Conservation (phyloP, 2,888 invertebrate genomes). For the Cancer borealis region DNA sequence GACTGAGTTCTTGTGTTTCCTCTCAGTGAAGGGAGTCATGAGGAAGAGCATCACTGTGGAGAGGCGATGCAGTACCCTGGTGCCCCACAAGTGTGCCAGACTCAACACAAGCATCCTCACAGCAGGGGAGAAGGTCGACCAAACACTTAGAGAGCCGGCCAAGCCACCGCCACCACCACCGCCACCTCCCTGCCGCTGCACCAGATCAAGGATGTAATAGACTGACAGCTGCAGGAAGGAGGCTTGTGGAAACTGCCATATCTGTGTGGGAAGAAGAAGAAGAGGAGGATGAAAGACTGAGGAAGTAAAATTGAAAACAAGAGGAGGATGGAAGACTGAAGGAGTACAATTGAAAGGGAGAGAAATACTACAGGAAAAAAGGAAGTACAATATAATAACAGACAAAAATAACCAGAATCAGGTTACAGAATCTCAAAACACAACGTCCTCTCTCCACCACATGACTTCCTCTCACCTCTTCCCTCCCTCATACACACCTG, state of each 20-base stretch:
- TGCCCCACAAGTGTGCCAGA: slow-evolving; percentile 63
- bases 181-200: slow-evolving; percentile 11
- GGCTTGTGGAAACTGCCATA: slow-evolving; percentile 73
- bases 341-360: no score
- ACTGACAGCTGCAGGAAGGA: slow-evolving; percentile 68
- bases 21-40: slow-evolving; percentile 66
- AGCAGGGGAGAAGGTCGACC: slow-evolving; percentile 63
- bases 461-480: neutral
- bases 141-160: neutral
- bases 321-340: neutral
- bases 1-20: slow-evolving; percentile 65
- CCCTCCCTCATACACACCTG: slow-evolving; percentile 18
- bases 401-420: no score
- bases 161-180: neutral
- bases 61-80: slow-evolving; percentile 56
- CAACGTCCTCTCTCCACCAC: neutral
- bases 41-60: slow-evolving; percentile 63
- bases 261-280: slow-evolving; percentile 45
- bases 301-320: neutral
- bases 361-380: no score
- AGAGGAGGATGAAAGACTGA: neutral
- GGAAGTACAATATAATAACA: no score
- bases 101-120: slow-evolving; percentile 59
- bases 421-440: no score
- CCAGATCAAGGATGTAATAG: slow-evolving; percentile 62